Evolutionary conservation across 2,797 vertebrate species (phyloP).

Genomic region (Macrochelys suwanniensis): DNA sequence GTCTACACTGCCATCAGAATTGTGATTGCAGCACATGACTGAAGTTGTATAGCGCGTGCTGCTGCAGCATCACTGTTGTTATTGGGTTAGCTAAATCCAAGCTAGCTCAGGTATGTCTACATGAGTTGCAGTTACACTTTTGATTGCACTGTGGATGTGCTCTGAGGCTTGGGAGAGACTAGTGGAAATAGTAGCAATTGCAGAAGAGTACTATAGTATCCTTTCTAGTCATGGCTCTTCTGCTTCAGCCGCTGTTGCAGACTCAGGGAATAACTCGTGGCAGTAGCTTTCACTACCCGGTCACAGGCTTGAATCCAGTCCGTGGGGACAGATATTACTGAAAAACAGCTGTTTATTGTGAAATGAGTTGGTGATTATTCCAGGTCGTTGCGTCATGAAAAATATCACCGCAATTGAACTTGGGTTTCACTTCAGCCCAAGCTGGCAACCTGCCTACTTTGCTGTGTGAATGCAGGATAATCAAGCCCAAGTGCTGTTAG

Average conservation of each 20-base stretch:
- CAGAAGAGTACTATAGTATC: neutral
- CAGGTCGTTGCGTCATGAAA: neutral
- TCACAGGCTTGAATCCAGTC: neutral
- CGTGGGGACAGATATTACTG: neutral
- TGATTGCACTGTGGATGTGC: neutral
- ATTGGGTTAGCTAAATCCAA: neutral
- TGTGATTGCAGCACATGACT: neutral
- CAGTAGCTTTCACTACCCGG: neutral
- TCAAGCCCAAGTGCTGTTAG: neutral
- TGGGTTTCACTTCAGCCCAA: neutral
- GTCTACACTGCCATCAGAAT: neutral
- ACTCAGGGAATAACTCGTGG: slow-evolving; percentile 1
- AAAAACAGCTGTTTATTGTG: neutral
- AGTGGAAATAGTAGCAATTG: slow-evolving; percentile 10
- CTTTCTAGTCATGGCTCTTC: neutral
- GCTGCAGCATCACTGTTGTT: neutral
- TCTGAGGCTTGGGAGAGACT: slow-evolving; percentile 9
- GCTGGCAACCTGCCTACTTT: neutral
- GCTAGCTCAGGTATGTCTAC: neutral
- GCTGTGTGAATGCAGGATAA: neutral
- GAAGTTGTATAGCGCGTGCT: neutral
- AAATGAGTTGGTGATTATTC: neutral
- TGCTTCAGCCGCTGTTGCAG: accelerated
- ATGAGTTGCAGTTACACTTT: neutral
- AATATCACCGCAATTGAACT: neutral